Evolutionary conservation across 2,113 vertebrate species (phyloP), one percentile per base, ranked within the genome.

Genomic region (Fregetta grallaria): DNA sequence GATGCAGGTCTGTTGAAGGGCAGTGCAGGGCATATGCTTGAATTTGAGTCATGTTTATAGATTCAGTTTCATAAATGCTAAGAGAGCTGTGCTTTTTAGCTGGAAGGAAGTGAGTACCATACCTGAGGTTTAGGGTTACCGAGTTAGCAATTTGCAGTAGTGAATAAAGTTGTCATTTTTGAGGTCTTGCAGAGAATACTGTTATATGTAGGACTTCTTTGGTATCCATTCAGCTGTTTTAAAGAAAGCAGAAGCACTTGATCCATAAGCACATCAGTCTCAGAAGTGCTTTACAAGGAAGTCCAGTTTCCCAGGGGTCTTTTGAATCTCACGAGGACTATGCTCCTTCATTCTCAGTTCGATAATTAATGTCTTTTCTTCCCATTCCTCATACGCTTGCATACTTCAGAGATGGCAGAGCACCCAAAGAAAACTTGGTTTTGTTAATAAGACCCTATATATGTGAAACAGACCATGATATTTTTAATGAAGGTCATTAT

Each of bases 281-380:
- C 56, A 72, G 78, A 93, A 94, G 63, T 63, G 68, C 71, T 87
- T 93, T 82, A 36, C 34, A 82, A 80, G 45, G 32, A 94, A 80
- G 82, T 66, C 59, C 70, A n/a, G 50, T 92, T 87, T 95, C 67
- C 55, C 58, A n/a, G 87, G 53, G 65, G 47, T 90, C 86, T 95
- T 97, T 61, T 86, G 83, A 95, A 77, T 90, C 89, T 82, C 61
- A 73, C 7, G 18, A 85, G 77, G 88, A 86, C 63, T 87, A 59
- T 45, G 62, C 90, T 87, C 56, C 65, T 91, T 78, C 55, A 23
- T 65, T 84, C 73, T 94, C 62, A 86, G 89, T 96, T 96, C 61
- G 95, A 80, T 97, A 95, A 95, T 94, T 96, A 81, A 92, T 91
- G 83, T 30, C 26, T 95, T 61, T 94, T 95, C 66, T 83, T 84